Evolutionary conservation across 2,797 vertebrate species (phyloP).

Genomic region (Platyrinchus mystaceus): DNA sequence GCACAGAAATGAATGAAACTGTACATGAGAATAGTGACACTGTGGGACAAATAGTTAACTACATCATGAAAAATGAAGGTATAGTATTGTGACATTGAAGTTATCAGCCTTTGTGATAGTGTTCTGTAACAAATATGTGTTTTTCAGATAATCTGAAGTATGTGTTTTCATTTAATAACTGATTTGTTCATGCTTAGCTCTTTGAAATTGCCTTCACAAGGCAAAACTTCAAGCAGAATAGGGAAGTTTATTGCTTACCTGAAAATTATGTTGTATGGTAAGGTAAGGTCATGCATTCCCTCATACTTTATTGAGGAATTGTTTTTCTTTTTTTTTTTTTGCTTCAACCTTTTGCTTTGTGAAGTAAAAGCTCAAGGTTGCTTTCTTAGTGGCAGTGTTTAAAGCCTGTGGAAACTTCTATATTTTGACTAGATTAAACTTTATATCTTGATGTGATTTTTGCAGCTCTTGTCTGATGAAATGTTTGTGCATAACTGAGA

Average conservation of each 20-base stretch:
- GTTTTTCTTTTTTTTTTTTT: background rate
- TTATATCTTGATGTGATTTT: background rate
- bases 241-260: background rate
- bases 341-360: background rate
- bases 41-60: constrained; percentile 90
- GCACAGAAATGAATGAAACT: constrained; percentile 88
- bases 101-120: background rate
- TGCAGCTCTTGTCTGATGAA: background rate
- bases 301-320: background rate
- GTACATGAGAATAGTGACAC: constrained; percentile 90
- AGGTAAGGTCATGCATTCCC: background rate
- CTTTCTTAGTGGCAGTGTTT: background rate
- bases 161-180: background rate
- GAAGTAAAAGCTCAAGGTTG: background rate
- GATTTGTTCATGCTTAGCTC: background rate
- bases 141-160: background rate
- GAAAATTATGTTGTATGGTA: background rate
- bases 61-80: constrained; percentile 99
- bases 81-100: constrained; percentile 8
- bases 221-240: background rate
- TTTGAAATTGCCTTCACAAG: background rate
- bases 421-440: background rate
- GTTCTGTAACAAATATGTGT: background rate
- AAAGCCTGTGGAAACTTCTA: background rate
- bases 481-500: background rate